Evolutionary conservation across 1,140 invertebrate genomes (phyloP), one percentile per base, ranked within the genome.

Genomic region (Ceratina japonica): DNA sequence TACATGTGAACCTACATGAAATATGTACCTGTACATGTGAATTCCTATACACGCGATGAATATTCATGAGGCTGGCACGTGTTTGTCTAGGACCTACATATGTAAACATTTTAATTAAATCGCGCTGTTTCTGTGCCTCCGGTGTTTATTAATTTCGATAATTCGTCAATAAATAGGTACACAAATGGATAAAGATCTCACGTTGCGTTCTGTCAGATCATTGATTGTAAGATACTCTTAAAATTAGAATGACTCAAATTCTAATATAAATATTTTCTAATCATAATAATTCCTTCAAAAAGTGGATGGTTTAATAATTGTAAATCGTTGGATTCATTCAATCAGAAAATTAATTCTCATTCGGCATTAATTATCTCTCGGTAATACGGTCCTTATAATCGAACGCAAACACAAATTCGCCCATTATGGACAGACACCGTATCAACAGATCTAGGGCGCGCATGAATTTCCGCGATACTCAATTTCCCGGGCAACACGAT

Each of bases 31-130:
- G 27, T 51, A 71, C 69, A 59, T 72, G 69, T 72, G 75, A 78
- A 78, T 78, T 78, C 75, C 75, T 78, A 63, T 72, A 63, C 37
- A 44, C 5, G 37, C 59, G n/a, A 78, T 78, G 75, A 78, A 78
- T 78, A 78, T 78, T 58, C 75, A 78, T 78, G 15, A 22, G 15
- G 18, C 59, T 10, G 16, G 20, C 31, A 54, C 75, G 52, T 71
- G 75, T 78, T 78, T 78, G 68, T 49, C 69, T 72, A 78, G 59
- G 75, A 72, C 75, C 75, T 44, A 78, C 69, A 72, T 63, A 72
- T 63, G 75, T 78, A 78, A 78, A 78, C 75, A 72, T 71, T 78
- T 72, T 62, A 78, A 72, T 78, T 59, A 63, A 44, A 5, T 16
- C 15, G 3, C 24, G 15, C 62, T 27, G 54, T 56, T 7, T 18